Percentiles rank a stretch among this genome's conserved stretches.
Conservation (phyloP, 2,797 vertebrate species). For the Pogoniulus pusillus region DNA sequence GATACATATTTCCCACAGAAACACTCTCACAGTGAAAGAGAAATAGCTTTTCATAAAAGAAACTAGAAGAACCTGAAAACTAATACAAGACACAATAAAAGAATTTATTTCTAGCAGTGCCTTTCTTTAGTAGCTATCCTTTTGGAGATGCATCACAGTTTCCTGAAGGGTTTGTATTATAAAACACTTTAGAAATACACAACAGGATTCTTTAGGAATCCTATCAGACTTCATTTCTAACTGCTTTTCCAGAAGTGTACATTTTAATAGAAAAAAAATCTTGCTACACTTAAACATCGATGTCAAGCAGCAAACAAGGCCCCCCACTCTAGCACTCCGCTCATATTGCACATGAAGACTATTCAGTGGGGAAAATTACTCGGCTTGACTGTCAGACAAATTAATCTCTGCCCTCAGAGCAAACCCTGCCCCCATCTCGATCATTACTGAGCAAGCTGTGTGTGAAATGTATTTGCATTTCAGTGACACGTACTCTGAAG, state of each 20-base stretch:
- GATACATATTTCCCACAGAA: neutral
- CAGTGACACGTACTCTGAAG: neutral
- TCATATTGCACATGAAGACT: neutral
- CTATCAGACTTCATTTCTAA: neutral
- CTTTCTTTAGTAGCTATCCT: neutral
- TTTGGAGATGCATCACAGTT: neutral
- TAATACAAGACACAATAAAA: slow-evolving; percentile 48
- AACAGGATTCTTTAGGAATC: neutral
- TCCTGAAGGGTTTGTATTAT: slow-evolving; percentile 6
- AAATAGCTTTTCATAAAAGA: slow-evolving; percentile 57
- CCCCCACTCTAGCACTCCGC: neutral
- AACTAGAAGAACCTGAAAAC: slow-evolving; percentile 29
- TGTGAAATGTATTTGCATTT: neutral
- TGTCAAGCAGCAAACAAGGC: neutral
- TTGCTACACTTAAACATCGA: neutral
- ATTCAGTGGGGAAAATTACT: neutral
- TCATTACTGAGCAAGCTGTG: neutral
- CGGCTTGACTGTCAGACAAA: neutral
- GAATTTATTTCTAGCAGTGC: slow-evolving; percentile 11
- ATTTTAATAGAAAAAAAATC: neutral
- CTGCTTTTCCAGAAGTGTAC: neutral
- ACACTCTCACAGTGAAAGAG: neutral
- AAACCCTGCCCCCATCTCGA: too few relatives aligned
- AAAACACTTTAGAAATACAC: neutral
- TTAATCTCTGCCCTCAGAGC: neutral